Percentiles rank a stretch among this genome's conserved stretches.
Evolutionary conservation across 30 jellyfish, hydroid and myxozoan genomes (phyloP).

Genomic region (Pseudorhiza aurosa): DNA sequence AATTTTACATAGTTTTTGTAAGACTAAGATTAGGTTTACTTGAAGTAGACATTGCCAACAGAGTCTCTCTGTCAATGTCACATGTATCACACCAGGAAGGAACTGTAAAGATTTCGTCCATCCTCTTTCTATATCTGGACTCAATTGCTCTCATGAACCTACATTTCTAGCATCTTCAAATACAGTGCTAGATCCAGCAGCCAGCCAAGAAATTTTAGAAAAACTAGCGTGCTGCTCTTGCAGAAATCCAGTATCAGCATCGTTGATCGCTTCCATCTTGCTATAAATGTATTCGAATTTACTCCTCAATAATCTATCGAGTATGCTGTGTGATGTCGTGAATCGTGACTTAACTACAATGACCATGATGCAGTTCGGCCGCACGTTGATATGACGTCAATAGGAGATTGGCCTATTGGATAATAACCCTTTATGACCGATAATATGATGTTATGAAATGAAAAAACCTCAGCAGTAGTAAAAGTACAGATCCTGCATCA

Average conservation of each 20-base stretch:
- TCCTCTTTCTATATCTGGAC: too few relatives aligned
- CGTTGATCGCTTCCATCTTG: not conserved
- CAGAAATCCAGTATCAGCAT: not conserved
- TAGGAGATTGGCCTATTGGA: slow-evolving; percentile 5
- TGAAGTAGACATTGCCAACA: slow-evolving; percentile 43
- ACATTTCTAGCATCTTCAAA: too few relatives aligned
- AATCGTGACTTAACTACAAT: too few relatives aligned
- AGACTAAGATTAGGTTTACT: slow-evolving; percentile 46
- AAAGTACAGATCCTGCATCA: too few relatives aligned
- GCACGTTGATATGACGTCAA: not conserved
- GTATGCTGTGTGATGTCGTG: not conserved
- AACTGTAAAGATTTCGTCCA: too few relatives aligned
- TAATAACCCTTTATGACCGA: too few relatives aligned
- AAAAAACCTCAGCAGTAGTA: too few relatives aligned
- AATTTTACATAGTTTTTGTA: slow-evolving; percentile 23
- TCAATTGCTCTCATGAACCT: too few relatives aligned
- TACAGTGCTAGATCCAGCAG: too few relatives aligned
- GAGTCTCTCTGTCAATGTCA: slow-evolving; percentile 14
- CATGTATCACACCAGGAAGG: too few relatives aligned
- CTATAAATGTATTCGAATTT: too few relatives aligned
- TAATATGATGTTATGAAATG: too few relatives aligned
- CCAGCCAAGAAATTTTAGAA: not conserved
- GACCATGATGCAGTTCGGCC: slow-evolving; percentile 4
- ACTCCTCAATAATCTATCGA: slow-evolving; percentile 2
- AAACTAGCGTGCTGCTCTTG: not conserved